Evolutionary conservation across 1,140 invertebrate species (phyloP), one percentile per base, ranked within the genome.

Genomic region (Bombus waltoni): DNA sequence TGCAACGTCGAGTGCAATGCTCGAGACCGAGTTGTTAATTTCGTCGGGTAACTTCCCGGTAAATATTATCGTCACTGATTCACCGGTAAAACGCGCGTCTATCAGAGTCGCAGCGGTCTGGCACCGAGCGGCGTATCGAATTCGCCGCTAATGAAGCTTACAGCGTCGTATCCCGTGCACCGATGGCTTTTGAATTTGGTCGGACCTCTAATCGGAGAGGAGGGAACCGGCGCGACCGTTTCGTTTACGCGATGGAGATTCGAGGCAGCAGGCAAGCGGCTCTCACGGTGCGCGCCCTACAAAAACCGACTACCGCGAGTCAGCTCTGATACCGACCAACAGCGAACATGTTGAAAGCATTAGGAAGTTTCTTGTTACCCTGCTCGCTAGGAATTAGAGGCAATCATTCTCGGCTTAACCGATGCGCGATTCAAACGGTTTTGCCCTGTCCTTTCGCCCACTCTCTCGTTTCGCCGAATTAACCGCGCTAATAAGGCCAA

Each of bases 351-450:
- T 91, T 93, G 93, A 93, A 93, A 92, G 93, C 92, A 93, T 94
- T 93, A 93, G 93, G 92, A 92, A 92, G 93, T 94, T 94, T 94
- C 92, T 94, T 94, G 93, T 83, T 25, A 76, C 35, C 57, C 76
- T 42, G 77, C 78, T 59, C 73, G 88, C 84, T 88, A 91, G 92
- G 93, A 93, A 94, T 94, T 94, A 94, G 92, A 91, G 91, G 92
- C 93, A 93, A 94, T 94, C 92, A 92, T 94, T 94, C 91, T 94
- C 87, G 89, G 89, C 91, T 94, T 93, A 94, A 92, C 90, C 91
- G 91, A 93, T 93, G 86, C 92, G 71, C 90, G 86, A 87, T 93
- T 89, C 87, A 75, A 88, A 90, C 83, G 92, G 91, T 93, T 93
- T 94, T 93, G 91, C 87, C 38, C 57, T 38, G 59, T 47, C 40